Evolutionary conservation across 2,888 invertebrate genomes (phyloP).

Genomic region (Rugalucina vietnamica): DNA sequence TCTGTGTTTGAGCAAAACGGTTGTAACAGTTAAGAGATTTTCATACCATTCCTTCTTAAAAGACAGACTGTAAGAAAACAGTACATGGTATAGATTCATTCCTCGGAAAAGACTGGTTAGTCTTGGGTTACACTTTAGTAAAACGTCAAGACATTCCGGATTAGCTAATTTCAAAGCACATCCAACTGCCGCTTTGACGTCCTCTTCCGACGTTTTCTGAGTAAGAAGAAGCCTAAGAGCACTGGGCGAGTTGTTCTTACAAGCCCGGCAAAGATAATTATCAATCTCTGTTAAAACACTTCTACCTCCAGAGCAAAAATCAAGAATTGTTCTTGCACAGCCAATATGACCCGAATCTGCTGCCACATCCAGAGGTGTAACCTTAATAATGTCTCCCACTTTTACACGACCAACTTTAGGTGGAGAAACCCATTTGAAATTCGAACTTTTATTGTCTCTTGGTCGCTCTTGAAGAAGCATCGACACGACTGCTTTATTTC

Average conservation of each 20-base stretch:
- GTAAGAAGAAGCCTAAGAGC: constrained; percentile 73
- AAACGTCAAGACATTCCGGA: constrained; percentile 74
- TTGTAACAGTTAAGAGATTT: constrained; percentile 72
- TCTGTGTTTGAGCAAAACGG: constrained; percentile 73
- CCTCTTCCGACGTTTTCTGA: constrained; percentile 55
- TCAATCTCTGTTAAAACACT: constrained; percentile 46
- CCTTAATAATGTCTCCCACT: constrained; percentile 21
- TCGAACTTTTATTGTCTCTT: constrained; percentile 63
- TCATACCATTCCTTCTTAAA: constrained; percentile 71
- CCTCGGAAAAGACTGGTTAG: constrained; percentile 70
- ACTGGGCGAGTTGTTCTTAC: constrained; percentile 72
- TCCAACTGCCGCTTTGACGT: constrained; percentile 74
- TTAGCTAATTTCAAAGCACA: constrained; percentile 72
- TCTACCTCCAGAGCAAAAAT: constrained; percentile 53
- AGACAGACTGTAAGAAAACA: constrained; percentile 76
- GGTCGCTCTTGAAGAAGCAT: constrained; percentile 75
- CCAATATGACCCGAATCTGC: constrained; percentile 69
- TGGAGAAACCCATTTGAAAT: constrained; percentile 42
- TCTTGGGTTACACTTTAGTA: constrained; percentile 69
- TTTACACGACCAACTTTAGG: constrained; percentile 42
- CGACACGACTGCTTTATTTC: constrained; percentile 68
- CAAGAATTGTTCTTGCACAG: constrained; percentile 74
- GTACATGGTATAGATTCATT: constrained; percentile 79
- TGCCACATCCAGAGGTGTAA: constrained; percentile 76
- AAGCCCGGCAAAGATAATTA: constrained; percentile 72